phyloP scores from a whole-genome alignment of 2,888 invertebrate species.

The Patella ulyssiponensis region DNA sequence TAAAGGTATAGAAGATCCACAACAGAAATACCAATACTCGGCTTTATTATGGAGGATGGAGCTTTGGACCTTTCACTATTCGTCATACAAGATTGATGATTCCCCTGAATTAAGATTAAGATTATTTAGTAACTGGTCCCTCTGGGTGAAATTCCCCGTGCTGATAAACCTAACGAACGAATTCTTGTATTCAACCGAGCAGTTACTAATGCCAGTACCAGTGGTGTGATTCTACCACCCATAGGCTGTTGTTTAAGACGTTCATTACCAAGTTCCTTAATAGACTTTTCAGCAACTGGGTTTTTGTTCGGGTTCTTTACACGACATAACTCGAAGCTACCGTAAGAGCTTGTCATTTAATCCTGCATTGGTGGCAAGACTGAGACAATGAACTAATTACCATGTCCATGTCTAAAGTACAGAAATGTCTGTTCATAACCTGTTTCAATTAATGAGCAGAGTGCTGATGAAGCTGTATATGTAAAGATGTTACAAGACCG shows the following conservation, averaged over 20 bases:
- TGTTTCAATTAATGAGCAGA: conserved; percentile 26
- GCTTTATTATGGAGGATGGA: background rate
- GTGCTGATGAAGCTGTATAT: conserved; percentile 33
- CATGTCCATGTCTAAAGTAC: conserved; percentile 32
- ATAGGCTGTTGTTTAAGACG: conserved; percentile 3
- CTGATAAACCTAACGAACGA: conserved; percentile 7
- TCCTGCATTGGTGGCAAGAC: conserved; percentile 30
- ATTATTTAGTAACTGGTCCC: background rate
- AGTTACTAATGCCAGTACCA: background rate
- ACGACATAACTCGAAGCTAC: conserved; percentile 3
- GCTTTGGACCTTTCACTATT: conserved; percentile 16
- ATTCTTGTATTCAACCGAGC: conserved; percentile 12
- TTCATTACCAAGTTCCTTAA: conserved; percentile 16
- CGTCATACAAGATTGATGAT: background rate
- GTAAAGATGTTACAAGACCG: conserved; percentile 31
- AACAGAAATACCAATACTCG: background rate
- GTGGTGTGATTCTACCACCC: background rate
- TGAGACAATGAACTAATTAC: conserved; percentile 18
- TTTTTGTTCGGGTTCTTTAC: conserved; percentile 20
- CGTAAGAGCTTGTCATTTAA: background rate
- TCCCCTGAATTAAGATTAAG: background rate
- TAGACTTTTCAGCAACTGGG: conserved; percentile 17
- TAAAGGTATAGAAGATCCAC: conserved; percentile 13
- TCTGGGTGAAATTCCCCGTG: background rate
- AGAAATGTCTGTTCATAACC: conserved; percentile 29